Evolutionary conservation across 2,888 invertebrate genomes (phyloP), one percentile per base, ranked within the genome.

Genomic region (Drosophila nr. medialis): DNA sequence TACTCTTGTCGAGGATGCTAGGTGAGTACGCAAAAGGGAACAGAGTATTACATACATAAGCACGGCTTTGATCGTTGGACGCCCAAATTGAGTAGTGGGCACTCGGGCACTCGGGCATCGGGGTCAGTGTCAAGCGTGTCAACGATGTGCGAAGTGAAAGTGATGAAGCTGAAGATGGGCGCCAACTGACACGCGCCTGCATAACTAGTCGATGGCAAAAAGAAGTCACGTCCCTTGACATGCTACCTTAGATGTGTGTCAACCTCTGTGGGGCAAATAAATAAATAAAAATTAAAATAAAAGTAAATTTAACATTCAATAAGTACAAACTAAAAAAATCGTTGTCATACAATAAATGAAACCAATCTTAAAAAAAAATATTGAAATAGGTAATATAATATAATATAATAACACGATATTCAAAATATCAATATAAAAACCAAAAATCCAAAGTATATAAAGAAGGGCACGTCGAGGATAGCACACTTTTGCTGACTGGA

Each of bases 1-100:
- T 91, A 77, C 90, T 92, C 58, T 80, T 92, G 68, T 87, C 91
- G 70, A 86, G 90, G 80, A 91, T 91, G 85, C 89, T 92, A 89
- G 92, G 92, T 92, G 82, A 92, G 92, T 90, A 29, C 21, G 2
- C 13, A 1, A 13, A 13, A 7, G 21, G n/a, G 10, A n/a, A 7
- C n/a, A 34, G 15, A 40, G 5, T 15, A 2, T 13, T 7, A 10
- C 29, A 49, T 49, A 15, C 15, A 34, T 15, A 53, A 34, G 51
- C 36, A 36, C 40, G 8, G 34, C 64, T 65, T 38, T 55, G 63
- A 65, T 71, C 63, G 56, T 48, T 54, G 42, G 30, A 34, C 38
- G 40, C n/a, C 32, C 21, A 29, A 69, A 69, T 32, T 42, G 64
- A 13, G 38, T 30, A n/a, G n/a, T 13, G 42, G 42, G 42, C 42